Evolutionary conservation across 2,797 vertebrate species (phyloP).

Genomic region (Helicolenus hilgendorfi): DNA sequence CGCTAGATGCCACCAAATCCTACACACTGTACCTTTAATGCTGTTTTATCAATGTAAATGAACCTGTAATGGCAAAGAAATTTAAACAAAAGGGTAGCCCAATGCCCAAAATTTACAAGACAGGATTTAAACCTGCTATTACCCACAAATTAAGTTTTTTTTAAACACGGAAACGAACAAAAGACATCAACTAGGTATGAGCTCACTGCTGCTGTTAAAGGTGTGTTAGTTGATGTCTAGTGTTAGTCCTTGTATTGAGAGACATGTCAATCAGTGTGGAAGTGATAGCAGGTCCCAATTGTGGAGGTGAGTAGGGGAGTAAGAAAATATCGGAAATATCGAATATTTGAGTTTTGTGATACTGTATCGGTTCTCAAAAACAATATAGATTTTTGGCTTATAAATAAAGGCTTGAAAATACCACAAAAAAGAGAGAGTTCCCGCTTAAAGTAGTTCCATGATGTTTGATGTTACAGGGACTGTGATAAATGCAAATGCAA

Average conservation of each 20-base stretch:
- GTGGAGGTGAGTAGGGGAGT: neutral
- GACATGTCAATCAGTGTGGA: neutral
- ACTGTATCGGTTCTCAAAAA: no score
- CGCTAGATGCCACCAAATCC: no score
- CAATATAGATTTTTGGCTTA: fast-evolving
- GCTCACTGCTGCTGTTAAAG: neutral
- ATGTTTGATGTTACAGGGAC: no score
- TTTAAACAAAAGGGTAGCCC: neutral
- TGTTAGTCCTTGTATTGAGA: neutral
- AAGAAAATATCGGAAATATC: no score
- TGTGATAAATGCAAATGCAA: no score
- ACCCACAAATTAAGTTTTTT: neutral
- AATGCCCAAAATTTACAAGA: neutral
- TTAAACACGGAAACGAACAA: neutral
- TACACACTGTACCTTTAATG: no score
- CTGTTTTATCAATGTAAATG: neutral
- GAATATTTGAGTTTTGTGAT: no score
- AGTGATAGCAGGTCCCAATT: neutral
- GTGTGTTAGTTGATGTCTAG: neutral
- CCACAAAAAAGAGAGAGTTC: no score
- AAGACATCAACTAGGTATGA: neutral
- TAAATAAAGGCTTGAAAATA: no score
- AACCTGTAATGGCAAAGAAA: neutral
- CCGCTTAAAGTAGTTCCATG: no score
- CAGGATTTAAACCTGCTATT: neutral